A percentile compares a stretch with the other conserved stretches of the same genome.
phyloP scores from a whole-genome alignment of 1,140 invertebrate species.

The Nebria ingens region DNA sequence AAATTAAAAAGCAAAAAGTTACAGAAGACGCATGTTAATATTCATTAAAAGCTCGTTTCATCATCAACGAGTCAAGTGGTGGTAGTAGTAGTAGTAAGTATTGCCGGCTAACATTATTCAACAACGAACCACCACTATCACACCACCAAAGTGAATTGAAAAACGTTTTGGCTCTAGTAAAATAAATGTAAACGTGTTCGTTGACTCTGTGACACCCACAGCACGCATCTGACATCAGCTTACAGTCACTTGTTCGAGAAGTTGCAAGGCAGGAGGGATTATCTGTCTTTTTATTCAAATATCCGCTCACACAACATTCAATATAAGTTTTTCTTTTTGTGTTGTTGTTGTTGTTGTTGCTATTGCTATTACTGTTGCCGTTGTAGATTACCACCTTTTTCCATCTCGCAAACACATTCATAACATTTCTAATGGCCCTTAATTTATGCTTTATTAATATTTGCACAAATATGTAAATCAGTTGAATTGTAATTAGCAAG shows the following conservation, averaged over 20 bases:
- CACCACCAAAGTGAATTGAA: too few relatives aligned
- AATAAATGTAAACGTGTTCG: too few relatives aligned
- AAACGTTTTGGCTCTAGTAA: too few relatives aligned
- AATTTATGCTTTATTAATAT: slow-evolving; percentile 9
- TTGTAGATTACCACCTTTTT: not conserved
- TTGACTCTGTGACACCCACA: not conserved
- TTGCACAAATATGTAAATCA: slow-evolving; percentile 5
- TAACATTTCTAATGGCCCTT: not conserved
- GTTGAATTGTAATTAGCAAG: slow-evolving; percentile 7
- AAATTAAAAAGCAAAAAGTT: not conserved
- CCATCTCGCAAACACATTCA: not conserved
- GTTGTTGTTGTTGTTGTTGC: too few relatives aligned
- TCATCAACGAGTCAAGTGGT: too few relatives aligned
- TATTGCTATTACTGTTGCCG: too few relatives aligned
- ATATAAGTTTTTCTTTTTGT: slow-evolving; percentile 11
- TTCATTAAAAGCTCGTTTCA: not conserved
- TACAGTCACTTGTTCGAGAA: too few relatives aligned
- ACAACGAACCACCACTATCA: too few relatives aligned
- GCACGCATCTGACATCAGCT: not conserved
- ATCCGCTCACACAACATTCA: not conserved
- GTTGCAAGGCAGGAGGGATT: not conserved
- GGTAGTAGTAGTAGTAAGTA: too few relatives aligned
- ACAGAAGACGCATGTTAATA: not conserved
- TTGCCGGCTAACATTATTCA: too few relatives aligned
- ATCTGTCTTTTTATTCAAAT: slow-evolving; percentile 5